Evolutionary conservation across 2,113 vertebrate species (phyloP).

Genomic region (Sceloporus undulatus): DNA sequence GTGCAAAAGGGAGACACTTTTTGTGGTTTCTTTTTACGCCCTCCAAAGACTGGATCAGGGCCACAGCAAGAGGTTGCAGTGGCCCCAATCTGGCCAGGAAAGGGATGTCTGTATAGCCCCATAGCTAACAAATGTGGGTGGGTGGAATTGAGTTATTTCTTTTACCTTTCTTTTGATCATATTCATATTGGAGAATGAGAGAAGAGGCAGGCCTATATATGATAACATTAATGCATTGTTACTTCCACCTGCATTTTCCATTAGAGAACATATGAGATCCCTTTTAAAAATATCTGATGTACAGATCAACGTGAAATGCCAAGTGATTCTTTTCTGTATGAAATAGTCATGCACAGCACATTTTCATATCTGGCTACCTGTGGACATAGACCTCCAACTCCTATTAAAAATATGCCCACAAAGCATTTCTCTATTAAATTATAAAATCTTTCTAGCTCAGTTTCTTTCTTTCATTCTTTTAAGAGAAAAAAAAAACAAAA

Average conservation of each 20-base stretch:
- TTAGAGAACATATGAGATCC: neutral
- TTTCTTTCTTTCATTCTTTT: neutral
- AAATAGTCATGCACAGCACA: neutral
- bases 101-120: no score
- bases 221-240: neutral
- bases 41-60: no score
- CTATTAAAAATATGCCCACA: neutral
- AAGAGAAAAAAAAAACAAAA: slow-evolving; percentile 9
- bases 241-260: neutral
- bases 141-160: neutral
- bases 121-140: no score
- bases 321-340: neutral
- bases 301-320: neutral
- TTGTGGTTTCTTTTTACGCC: no score
- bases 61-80: no score
- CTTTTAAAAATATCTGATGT: neutral
- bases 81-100: no score
- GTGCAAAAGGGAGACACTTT: no score
- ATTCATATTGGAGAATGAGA: neutral
- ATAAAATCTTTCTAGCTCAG: slow-evolving; percentile 1
- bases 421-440: slow-evolving; percentile 8
- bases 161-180: neutral
- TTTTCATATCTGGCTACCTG: neutral
- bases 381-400: neutral
- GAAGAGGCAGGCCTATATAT: neutral